phyloP scores from a whole-genome alignment of 1,140 invertebrate genomes.

The Megalonaias nervosa region DNA sequence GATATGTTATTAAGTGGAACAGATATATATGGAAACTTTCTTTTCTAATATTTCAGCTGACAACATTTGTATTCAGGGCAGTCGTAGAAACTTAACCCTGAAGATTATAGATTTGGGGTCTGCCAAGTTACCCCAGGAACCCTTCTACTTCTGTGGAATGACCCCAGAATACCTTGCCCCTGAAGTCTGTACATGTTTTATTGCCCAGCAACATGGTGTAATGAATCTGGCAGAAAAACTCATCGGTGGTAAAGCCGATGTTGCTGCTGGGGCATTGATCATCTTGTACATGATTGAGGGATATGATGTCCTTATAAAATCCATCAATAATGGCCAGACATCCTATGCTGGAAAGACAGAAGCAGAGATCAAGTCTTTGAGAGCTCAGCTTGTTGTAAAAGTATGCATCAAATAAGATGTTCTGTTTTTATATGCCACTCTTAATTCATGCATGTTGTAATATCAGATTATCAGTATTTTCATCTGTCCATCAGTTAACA shows the following conservation, averaged over 20 bases:
- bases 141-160: constrained; percentile 19
- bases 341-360: constrained; percentile 6
- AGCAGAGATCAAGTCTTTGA: too few species aligned
- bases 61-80: constrained; percentile 30
- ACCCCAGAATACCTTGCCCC: constrained; percentile 45
- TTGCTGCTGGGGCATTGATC: constrained; percentile 35
- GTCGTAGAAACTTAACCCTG: constrained; percentile 1
- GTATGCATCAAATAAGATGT: too few species aligned
- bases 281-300: constrained; percentile 33
- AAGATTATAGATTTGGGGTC: constrained; percentile 45
- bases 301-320: constrained; percentile 23
- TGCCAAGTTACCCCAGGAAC: constrained; percentile 14
- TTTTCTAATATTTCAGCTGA: constrained; percentile 35
- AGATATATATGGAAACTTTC: not conserved
- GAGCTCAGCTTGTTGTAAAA: too few species aligned
- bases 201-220: not conserved
- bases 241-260: constrained; percentile 36
- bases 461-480: too few species aligned
- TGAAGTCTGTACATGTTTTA: constrained; percentile 24
- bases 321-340: constrained; percentile 20
- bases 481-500: too few species aligned
- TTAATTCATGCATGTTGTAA: too few species aligned
- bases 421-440: too few species aligned
- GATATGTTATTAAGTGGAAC: not conserved
- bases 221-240: constrained; percentile 1